These are phyloP conservation scores for Sphaerophoria rueppellii DNA, from an alignment of 2,888 invertebrate genomes.

Conservation along the genomic window DNA sequence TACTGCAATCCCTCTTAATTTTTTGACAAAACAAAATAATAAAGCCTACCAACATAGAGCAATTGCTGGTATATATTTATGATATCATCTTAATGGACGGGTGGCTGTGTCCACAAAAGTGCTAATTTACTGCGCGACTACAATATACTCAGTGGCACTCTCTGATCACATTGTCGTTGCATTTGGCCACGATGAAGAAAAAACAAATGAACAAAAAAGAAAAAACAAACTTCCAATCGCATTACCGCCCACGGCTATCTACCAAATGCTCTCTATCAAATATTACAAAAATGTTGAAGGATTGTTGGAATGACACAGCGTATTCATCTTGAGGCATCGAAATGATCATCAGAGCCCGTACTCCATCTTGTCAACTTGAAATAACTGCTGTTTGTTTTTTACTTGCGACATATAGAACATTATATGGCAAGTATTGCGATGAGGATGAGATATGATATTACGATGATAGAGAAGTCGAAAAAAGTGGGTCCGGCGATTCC, in stretches of 20 bases:
- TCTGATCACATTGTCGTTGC: conserved; percentile 60
- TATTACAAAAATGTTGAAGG: conserved; percentile 65
- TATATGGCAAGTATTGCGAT: neutral
- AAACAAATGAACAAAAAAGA: conserved; percentile 14
- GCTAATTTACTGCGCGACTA: conserved; percentile 71
- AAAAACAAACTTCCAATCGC: conserved; percentile 52
- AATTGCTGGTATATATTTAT: conserved; percentile 26
- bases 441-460: no score
- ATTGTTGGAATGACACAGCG: conserved; percentile 30
- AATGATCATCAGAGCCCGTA: conserved; percentile 47
- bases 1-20: conserved; percentile 25
- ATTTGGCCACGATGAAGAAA: conserved; percentile 33
- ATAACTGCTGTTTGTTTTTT: conserved; percentile 38
- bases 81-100: conserved; percentile 68
- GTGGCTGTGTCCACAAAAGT: conserved; percentile 62
- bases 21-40: conserved; percentile 28
- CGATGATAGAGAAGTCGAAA: no score
- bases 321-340: conserved; percentile 40
- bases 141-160: conserved; percentile 48
- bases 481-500: no score
- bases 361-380: conserved; percentile 40
- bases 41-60: conserved; percentile 15
- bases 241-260: conserved; percentile 48
- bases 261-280: conserved; percentile 61
- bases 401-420: neutral